Base-by-base conservation (phyloP, 2,888 invertebrate species). In the Lysandra coridon region DNA sequence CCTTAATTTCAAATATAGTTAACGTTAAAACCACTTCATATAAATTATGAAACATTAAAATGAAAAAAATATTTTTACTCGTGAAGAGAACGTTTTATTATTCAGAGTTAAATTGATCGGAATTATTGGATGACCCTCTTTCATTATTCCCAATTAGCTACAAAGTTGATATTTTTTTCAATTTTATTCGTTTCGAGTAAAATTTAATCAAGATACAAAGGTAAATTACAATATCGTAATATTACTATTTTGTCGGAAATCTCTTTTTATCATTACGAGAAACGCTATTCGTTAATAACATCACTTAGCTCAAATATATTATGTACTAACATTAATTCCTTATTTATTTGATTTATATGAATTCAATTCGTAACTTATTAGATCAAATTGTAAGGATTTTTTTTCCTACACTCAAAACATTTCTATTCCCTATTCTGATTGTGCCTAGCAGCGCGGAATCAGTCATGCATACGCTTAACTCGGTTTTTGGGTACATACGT, bases 111-210 rank as follows among this genome's bases (percentile, higher is more conserved):
- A 44, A 44, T 74, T 74, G 23, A 74, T 74, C 14, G 23, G 74
- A 74, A 44, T 74, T 44, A 85, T 85, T 83, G 82, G 87, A 86
- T 83, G 86, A 87, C 87, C 85, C 84, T 85, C 85, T 84, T 83
- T 83, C 80, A 79, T 44, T 74, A 74, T 74, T 74, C 40, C n/a
- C 7, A 74, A 74, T 74, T 74, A 74, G 23, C 12, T 44, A 44
- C 40, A 74, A n/a, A 40, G 40, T 44, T 73, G 1, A 10, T 73
- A n/a, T 73, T 44, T 74, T 74, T 73, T 44, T 74, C 12, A 44
- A 2, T 40, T 74, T 44, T 44, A 23, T 74, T 23, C 40, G 74
- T 44, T n/a, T 10, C 44, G 44, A 44, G 40, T 73, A 4, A 40
- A 17, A 73, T 40, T 73, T 64, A 30, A 64, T 64, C 23, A 64